A percentile compares a stretch with the other conserved stretches of the same genome.
Evolutionary conservation across 2,113 vertebrate genomes (phyloP).

Genomic region (Phodopus roborovskii): DNA sequence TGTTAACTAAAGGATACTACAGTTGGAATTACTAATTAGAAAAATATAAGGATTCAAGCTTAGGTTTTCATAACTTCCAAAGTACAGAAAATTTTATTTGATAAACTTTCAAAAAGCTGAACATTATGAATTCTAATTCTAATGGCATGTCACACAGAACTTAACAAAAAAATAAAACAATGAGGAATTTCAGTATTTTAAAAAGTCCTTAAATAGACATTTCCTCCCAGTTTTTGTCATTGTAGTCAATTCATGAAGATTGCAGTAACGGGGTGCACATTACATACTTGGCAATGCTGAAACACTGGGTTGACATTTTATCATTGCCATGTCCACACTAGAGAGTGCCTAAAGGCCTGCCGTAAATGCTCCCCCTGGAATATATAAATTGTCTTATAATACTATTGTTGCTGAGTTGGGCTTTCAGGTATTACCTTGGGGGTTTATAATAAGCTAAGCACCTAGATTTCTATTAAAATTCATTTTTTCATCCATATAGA

Average conservation of each 20-base stretch:
- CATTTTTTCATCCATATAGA: constrained; percentile 44
- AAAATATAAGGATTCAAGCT: not conserved
- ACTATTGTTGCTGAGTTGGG: constrained; percentile 41
- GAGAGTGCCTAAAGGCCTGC: constrained; percentile 63
- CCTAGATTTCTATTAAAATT: constrained; percentile 64
- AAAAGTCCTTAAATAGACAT: constrained; percentile 20
- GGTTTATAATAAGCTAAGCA: constrained; percentile 51
- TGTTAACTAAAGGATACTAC: not conserved
- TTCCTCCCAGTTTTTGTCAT: constrained; percentile 1
- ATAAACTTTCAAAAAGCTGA: not conserved
- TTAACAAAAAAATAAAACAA: constrained; percentile 37
- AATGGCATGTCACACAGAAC: not conserved
- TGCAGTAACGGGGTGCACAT: constrained; percentile 25
- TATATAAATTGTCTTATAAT: constrained; percentile 56
- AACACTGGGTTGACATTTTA: constrained; percentile 55
- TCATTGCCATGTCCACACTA: constrained; percentile 54
- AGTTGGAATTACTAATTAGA: constrained; percentile 45
- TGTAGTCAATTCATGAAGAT: constrained; percentile 24
- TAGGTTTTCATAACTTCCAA: constrained; percentile 7
- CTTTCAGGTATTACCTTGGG: constrained; percentile 63
- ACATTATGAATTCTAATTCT: not conserved
- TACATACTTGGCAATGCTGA: constrained; percentile 30
- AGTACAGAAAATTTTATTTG: not conserved
- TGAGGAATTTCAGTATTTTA: constrained; percentile 41
- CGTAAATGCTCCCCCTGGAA: constrained; percentile 48